Evolutionary conservation across 2,888 invertebrate species (phyloP).

Genomic region (Tupiocoris notatus): DNA sequence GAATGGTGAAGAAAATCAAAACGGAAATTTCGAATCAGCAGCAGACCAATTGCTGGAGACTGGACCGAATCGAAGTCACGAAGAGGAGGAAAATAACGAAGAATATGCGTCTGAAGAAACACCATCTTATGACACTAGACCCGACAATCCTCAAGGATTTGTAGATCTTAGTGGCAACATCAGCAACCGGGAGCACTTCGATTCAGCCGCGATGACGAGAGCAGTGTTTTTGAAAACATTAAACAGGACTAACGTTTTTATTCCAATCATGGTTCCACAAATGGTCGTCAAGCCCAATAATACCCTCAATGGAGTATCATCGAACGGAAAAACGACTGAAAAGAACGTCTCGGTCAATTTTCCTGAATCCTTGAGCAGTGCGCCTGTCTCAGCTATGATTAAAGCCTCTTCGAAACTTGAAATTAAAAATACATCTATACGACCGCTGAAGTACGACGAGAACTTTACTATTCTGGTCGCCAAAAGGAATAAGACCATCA

Average conservation of each 20-base stretch:
- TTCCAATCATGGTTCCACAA: constrained; percentile 15
- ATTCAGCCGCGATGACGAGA: constrained; percentile 3
- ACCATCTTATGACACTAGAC: no score
- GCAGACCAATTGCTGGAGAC: no score
- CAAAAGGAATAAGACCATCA: constrained; percentile 5
- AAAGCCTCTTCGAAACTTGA: constrained; percentile 2
- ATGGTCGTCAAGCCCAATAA: neutral
- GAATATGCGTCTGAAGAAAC: no score
- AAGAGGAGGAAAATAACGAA: no score
- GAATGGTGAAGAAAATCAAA: no score
- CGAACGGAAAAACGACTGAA: neutral
- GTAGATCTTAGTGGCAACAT: no score
- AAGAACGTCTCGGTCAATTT: neutral
- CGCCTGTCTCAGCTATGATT: constrained; percentile 5
- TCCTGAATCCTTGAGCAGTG: neutral
- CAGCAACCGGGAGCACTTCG: no score
- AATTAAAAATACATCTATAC: constrained; percentile 10
- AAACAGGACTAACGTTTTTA: constrained; percentile 17
- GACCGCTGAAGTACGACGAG: constrained; percentile 32
- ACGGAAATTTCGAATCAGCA: no score
- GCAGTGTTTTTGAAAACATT: constrained; percentile 20
- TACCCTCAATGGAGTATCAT: no score
- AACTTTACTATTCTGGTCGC: constrained; percentile 29
- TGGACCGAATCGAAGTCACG: no score
- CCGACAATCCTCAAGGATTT: no score